Percentiles rank a stretch among this genome's conserved stretches.
These are phyloP conservation scores for Enteromius viviparus DNA, from an alignment of 2,797 vertebrate genomes.

Conservation along the genomic window DNA sequence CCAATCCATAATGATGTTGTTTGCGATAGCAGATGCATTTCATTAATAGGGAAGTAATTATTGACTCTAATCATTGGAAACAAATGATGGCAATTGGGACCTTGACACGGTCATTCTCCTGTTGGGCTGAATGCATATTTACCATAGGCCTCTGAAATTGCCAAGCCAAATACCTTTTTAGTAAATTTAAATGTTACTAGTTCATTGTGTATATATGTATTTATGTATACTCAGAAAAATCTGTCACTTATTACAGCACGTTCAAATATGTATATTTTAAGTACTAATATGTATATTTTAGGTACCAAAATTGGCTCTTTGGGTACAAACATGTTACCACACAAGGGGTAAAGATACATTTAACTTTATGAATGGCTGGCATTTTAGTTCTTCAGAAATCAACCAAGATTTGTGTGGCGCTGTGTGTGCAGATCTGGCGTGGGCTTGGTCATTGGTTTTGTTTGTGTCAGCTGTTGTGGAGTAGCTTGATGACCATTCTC, in stretches of 20 bases:
- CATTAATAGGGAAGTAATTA: constrained; percentile 51
- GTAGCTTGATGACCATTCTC: constrained; percentile 2
- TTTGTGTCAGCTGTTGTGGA: constrained; percentile 25
- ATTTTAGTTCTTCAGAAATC: not conserved
- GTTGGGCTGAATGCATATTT: constrained; percentile 4
- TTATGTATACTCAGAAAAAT: no score
- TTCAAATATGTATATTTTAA: no score
- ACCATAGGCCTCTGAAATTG: not conserved
- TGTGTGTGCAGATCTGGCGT: not conserved
- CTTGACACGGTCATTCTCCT: constrained; percentile 30
- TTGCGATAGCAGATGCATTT: constrained; percentile 38
- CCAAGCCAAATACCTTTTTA: not conserved
- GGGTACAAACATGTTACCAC: not conserved
- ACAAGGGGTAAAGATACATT: not conserved
- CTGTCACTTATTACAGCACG: no score
- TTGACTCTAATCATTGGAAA: constrained; percentile 50
- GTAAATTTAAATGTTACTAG: not conserved
- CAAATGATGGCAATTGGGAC: constrained; percentile 32
- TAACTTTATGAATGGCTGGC: not conserved
- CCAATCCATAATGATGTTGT: constrained; percentile 41
- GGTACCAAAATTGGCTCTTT: no score
- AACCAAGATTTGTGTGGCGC: not conserved
- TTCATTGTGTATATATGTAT: no score
- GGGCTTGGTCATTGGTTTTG: constrained; percentile 1
- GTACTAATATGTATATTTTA: no score